Evolutionary conservation across 2,797 vertebrate genomes (phyloP), one percentile per base, ranked within the genome.

Genomic region (Onychomys torridus): DNA sequence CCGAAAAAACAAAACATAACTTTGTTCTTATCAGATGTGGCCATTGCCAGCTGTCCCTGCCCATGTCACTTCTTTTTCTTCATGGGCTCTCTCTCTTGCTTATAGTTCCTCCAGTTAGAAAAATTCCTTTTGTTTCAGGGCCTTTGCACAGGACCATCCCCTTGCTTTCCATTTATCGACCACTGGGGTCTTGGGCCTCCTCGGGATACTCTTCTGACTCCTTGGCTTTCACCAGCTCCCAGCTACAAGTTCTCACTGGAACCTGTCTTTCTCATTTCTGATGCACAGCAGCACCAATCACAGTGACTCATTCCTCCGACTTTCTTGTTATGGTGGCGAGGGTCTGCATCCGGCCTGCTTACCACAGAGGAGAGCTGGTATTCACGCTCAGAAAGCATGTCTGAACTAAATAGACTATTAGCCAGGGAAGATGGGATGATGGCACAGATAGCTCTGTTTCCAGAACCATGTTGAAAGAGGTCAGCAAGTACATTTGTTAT

Each of bases 401-500:
- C 86, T 63, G 6, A 16, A 63, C n/a, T 75, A 37, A 87, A 67
- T 21, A 73, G 16, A 25, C 75, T 67, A 85, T 46, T 67, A 79
- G 65, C 37, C 52, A 87, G 55, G 40, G n/a, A 95, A 75, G 37
- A 86, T 46, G 37, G 79, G 19, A 67, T 75, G 59, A 89, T 32
- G 77, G 13, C 90, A 59, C 5, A 67, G 67, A 40, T 69, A 65
- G 2, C 9, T 76, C 57, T 94, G 63, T 34, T 92, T 90, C 59
- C 59, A 95, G 73, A 91, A 11, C 13, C 34, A 84, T 11, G 1
- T 87, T 69, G 87, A 78, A 89, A 63, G 8, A 94, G 34, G 29
- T n/a, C 82, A 93, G 49, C 29, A 92, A 91, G 46, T 87, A 52
- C 13, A 90, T 55, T 46, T 95, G 10, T 93, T 84, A 75, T 65